Conservation (phyloP, 2,113 vertebrate species). For the Bagarius yarrelli region DNA sequence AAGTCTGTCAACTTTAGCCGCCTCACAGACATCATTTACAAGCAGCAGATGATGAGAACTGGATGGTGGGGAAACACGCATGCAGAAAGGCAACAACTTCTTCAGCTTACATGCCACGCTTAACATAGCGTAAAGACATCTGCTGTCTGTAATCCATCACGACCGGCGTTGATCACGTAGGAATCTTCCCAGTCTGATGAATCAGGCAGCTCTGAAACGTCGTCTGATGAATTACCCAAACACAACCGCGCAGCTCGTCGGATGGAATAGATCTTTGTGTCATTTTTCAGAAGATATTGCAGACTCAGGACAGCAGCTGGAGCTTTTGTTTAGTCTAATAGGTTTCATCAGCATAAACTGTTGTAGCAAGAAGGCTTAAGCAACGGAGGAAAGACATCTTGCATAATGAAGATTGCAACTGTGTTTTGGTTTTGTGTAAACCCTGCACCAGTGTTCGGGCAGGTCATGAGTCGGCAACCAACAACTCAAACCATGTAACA, state of each 20-base stretch:
- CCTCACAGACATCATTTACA: slow-evolving; percentile 22
- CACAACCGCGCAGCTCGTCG: slow-evolving; percentile 10
- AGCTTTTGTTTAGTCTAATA: slow-evolving; percentile 25
- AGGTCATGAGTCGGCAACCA: not conserved
- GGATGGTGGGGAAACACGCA: not conserved
- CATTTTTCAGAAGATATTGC: slow-evolving; percentile 28
- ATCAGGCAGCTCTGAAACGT: slow-evolving; percentile 9
- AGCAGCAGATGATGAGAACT: slow-evolving; percentile 18
- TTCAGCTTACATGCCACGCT: slow-evolving; percentile 4
- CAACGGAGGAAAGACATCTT: slow-evolving; percentile 8
- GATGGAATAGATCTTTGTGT: slow-evolving; percentile 32
- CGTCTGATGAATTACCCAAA: slow-evolving; percentile 46
- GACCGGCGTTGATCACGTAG: slow-evolving; percentile 42
- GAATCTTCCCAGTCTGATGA: slow-evolving; percentile 34
- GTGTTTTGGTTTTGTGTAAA: slow-evolving; percentile 1
- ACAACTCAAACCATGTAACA: not conserved
- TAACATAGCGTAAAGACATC: slow-evolving; percentile 39
- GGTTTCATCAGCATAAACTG: slow-evolving; percentile 35
- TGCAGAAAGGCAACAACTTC: not conserved
- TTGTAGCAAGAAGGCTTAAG: slow-evolving; percentile 31
- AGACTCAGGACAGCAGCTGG: slow-evolving; percentile 41
- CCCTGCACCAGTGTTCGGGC: not conserved
- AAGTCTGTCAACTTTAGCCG: slow-evolving; percentile 21
- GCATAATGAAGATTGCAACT: not conserved
- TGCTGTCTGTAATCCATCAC: slow-evolving; percentile 36